These are phyloP conservation scores for Lasioglossum malachurum DNA, from an alignment of 2,888 invertebrate species.

Conservation along the genomic window DNA sequence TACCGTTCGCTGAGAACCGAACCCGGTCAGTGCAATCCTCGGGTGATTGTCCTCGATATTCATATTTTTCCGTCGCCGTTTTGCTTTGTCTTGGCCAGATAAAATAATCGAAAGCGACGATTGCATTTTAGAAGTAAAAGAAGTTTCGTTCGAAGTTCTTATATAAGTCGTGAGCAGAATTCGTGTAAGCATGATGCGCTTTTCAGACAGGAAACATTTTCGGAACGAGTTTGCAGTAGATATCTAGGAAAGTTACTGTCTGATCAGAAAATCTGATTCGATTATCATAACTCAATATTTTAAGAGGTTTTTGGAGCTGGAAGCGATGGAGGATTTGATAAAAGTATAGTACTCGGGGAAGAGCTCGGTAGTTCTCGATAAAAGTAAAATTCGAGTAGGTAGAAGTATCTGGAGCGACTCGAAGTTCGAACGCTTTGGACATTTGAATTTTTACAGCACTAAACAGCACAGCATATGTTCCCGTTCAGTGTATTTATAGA, in stretches of 20 bases:
- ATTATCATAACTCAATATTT: neutral
- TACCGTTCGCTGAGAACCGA: constrained; percentile 5
- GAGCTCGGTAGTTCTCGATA: neutral
- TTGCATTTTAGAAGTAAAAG: neutral
- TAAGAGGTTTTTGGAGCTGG: neutral
- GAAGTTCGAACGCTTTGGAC: neutral
- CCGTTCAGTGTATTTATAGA: neutral
- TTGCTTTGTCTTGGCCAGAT: neutral
- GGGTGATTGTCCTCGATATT: constrained; percentile 5
- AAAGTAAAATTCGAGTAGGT: neutral
- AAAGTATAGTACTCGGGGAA: neutral
- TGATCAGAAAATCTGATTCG: neutral
- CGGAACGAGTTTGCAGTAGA: neutral
- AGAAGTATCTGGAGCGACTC: neutral
- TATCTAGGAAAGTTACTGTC: neutral
- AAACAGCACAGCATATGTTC: neutral
- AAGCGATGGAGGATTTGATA: neutral
- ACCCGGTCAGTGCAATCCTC: constrained; percentile 5
- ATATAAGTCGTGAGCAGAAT: neutral
- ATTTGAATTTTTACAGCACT: neutral
- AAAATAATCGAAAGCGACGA: neutral
- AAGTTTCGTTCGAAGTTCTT: neutral
- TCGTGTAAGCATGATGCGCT: neutral
- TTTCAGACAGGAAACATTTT: neutral
- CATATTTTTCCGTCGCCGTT: neutral